A percentile compares a stretch with the other conserved stretches of the same genome.
Conservation (phyloP, 2,888 invertebrate species). For the Ormyrus thymus region DNA sequence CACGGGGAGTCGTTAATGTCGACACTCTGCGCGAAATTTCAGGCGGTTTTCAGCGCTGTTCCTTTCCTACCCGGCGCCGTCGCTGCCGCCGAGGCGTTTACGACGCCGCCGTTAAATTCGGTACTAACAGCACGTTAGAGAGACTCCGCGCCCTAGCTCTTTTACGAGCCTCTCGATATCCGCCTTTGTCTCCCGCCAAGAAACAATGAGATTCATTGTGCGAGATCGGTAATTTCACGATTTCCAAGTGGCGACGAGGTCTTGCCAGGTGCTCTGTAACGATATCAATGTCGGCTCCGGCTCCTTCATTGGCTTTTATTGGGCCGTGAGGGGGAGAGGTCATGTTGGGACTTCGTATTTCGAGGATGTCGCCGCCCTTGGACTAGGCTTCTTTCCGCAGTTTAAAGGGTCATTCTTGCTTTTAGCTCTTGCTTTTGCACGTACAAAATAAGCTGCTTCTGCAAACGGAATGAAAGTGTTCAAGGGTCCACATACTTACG, state of each 20-base stretch:
- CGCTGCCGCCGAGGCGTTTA: slow-evolving; percentile 60
- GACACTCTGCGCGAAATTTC: slow-evolving; percentile 30
- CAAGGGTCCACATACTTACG: no score
- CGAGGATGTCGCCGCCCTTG: no score
- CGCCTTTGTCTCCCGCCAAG: background rate
- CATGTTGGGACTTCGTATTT: no score
- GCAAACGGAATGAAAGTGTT: no score
- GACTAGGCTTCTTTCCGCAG: no score
- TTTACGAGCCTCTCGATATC: slow-evolving; percentile 64
- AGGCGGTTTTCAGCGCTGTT: slow-evolving; percentile 19
- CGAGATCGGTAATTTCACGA: slow-evolving; percentile 30
- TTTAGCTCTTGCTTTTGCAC: no score
- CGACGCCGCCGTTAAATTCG: slow-evolving; percentile 69
- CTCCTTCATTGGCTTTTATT: slow-evolving; percentile 5
- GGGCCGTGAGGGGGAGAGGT: no score
- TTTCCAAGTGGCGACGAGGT: slow-evolving; percentile 3
- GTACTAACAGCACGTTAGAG: slow-evolving; percentile 67
- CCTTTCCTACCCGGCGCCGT: background rate
- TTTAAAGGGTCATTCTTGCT: no score
- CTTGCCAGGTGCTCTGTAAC: slow-evolving; percentile 2
- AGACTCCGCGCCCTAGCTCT: slow-evolving; percentile 60
- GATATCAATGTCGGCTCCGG: slow-evolving; percentile 4
- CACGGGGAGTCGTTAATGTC: slow-evolving; percentile 35
- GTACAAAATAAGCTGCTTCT: no score
- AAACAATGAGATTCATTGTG: slow-evolving; percentile 31